Conservation (phyloP, 2,113 vertebrate genomes). For the Callospermophilus lateralis region DNA sequence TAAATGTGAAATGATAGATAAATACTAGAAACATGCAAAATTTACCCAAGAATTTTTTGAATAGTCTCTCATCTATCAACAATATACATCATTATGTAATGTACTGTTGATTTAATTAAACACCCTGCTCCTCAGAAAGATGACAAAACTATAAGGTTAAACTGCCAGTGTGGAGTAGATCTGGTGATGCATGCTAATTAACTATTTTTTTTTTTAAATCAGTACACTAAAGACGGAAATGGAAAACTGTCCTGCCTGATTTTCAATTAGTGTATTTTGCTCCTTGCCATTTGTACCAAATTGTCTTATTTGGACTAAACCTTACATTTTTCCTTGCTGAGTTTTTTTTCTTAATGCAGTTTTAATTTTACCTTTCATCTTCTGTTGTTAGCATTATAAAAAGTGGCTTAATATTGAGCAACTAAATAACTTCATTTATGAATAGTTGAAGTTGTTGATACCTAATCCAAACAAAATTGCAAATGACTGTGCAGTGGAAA, state of each 20-base stretch:
- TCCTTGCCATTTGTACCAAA: conserved; percentile 46
- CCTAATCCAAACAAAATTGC: conserved; percentile 21
- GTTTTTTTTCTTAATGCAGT: neutral
- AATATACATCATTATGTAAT: conserved; percentile 67
- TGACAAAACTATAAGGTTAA: conserved; percentile 72
- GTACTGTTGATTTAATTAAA: conserved; percentile 71
- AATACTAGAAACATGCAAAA: conserved; percentile 27
- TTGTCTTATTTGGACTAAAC: conserved; percentile 66
- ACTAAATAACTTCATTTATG: conserved; percentile 59
- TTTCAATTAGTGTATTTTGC: conserved; percentile 72
- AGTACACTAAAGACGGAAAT: conserved; percentile 48
- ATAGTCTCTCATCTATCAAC: neutral
- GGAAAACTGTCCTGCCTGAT: conserved; percentile 26
- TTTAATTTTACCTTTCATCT: conserved; percentile 57
- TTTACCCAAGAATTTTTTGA: conserved; percentile 52
- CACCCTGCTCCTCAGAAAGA: conserved; percentile 66
- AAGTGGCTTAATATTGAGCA: neutral
- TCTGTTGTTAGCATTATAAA: neutral
- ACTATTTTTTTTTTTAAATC: conserved; percentile 66
- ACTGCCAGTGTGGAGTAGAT: conserved; percentile 56
- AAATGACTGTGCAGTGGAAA: neutral
- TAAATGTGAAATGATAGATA: conserved; percentile 39
- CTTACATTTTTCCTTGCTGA: neutral
- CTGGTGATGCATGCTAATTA: conserved; percentile 68
- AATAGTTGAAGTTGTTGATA: conserved; percentile 15